These are phyloP conservation scores for Rhabditophanes sp. DNA, from an alignment of 2,888 invertebrate species.

Conservation along the genomic window DNA sequence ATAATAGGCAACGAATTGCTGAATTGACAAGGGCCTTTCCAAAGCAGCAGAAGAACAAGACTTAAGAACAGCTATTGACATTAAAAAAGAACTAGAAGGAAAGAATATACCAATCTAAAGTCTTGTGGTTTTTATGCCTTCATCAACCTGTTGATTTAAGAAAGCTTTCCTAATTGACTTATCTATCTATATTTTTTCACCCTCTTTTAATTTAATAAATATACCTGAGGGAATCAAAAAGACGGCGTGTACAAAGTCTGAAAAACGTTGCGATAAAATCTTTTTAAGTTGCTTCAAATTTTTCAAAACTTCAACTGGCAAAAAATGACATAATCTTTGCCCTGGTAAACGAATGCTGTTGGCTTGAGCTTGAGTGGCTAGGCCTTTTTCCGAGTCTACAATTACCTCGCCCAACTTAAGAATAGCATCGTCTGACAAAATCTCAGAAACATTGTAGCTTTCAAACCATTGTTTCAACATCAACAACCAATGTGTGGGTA, in stretches of 20 bases:
- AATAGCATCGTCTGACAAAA: conserved; percentile 14
- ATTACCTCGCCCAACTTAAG: conserved; percentile 24
- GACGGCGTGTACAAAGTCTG: conserved; percentile 22
- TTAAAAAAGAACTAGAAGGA: too few species aligned
- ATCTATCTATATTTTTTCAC: too few species aligned
- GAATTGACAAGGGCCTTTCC: too few species aligned
- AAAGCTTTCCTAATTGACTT: too few species aligned
- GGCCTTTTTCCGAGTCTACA: conserved; percentile 27
- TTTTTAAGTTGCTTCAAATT: conserved; percentile 17
- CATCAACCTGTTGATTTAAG: too few species aligned
- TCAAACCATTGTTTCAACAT: conserved; percentile 26
- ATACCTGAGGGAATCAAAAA: conserved; percentile 15
- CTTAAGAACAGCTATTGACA: too few species aligned
- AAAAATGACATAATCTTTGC: conserved; percentile 25
- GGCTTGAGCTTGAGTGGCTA: conserved; percentile 27
- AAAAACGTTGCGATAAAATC: conserved; percentile 17
- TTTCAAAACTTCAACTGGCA: conserved; percentile 25
- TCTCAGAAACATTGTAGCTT: conserved; percentile 15
- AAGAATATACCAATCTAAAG: too few species aligned
- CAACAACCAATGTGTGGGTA: conserved; percentile 25
- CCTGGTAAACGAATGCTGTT: conserved; percentile 27
- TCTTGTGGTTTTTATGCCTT: too few species aligned
- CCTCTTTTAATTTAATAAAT: too few species aligned
- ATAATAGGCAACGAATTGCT: too few species aligned
- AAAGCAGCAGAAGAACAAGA: too few species aligned